phyloP scores from a whole-genome alignment of 1,140 invertebrate species.

The Whitmania pigra region DNA sequence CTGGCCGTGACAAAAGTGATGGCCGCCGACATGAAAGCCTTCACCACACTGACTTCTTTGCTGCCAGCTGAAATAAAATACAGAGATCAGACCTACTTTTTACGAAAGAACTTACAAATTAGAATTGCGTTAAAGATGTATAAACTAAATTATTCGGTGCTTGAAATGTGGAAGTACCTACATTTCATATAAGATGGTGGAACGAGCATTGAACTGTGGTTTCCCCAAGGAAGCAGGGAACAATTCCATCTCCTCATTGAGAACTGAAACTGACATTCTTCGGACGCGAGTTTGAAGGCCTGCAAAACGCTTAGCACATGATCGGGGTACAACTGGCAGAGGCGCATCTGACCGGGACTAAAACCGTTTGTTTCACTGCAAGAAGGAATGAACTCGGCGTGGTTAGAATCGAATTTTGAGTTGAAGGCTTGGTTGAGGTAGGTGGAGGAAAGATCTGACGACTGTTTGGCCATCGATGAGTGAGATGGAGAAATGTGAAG shows the following conservation, averaged over 20 bases:
- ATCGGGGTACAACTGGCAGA: conserved; percentile 35
- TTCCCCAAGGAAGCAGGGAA: conserved; percentile 30
- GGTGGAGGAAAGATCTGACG: neutral
- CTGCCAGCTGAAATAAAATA: conserved; percentile 52
- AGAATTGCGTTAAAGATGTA: neutral
- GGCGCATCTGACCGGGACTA: conserved; percentile 31
- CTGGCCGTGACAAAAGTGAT: conserved; percentile 72
- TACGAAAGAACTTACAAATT: neutral
- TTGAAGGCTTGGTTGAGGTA: neutral
- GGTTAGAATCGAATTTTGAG: neutral
- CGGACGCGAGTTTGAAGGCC: conserved; percentile 38
- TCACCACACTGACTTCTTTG: conserved; percentile 75
- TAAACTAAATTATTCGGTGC: neutral
- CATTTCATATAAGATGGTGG: neutral
- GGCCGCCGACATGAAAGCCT: conserved; percentile 74
- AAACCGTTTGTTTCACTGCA: neutral
- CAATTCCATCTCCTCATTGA: conserved; percentile 40
- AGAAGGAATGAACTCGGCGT: no score
- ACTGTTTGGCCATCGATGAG: neutral
- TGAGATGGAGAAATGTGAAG: conserved; percentile 4
- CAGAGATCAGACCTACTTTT: neutral
- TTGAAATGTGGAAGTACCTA: conserved; percentile 6
- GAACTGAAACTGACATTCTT: conserved; percentile 41
- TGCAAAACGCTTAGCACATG: conserved; percentile 39
- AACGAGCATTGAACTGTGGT: conserved; percentile 5